Evolutionary conservation across 2,113 vertebrate genomes (phyloP).

Genomic region (Cavia porcellus): DNA sequence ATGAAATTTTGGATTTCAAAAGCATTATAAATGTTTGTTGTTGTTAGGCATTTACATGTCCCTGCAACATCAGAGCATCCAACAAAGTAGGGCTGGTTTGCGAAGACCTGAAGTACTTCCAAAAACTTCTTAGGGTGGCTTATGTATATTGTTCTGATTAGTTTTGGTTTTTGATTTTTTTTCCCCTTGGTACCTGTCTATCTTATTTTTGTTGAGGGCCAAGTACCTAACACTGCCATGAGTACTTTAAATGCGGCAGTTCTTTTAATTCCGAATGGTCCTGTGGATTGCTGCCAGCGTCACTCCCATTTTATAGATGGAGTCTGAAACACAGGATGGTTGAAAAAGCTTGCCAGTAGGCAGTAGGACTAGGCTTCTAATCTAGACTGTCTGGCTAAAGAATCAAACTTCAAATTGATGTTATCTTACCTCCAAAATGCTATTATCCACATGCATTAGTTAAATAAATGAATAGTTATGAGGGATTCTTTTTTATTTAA

Average conservation of each 20-base stretch:
- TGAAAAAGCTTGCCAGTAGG: neutral
- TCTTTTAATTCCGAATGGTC: neutral
- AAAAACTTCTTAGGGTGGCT: neutral
- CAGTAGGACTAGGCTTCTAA: neutral
- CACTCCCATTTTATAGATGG: neutral
- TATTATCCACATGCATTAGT: neutral
- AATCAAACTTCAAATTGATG: neutral
- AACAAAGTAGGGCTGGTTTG: neutral
- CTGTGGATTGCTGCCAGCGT: neutral
- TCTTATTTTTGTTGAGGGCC: neutral
- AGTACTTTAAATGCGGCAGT: neutral
- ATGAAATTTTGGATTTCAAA: constrained; percentile 1
- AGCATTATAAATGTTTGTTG: neutral
- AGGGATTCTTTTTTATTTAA: neutral
- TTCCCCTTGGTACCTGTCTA: neutral
- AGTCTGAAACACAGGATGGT: neutral
- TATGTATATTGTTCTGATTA: too few relatives aligned
- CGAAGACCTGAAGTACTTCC: neutral
- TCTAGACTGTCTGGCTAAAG: neutral
- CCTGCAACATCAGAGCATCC: neutral
- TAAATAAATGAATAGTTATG: neutral
- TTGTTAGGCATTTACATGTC: neutral
- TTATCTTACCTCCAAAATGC: neutral
- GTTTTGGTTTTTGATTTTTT: neutral
- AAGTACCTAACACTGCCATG: neutral